Evolutionary conservation across 2,113 vertebrate species (phyloP), one percentile per base, ranked within the genome.

Genomic region (Atlantisia rogersi): DNA sequence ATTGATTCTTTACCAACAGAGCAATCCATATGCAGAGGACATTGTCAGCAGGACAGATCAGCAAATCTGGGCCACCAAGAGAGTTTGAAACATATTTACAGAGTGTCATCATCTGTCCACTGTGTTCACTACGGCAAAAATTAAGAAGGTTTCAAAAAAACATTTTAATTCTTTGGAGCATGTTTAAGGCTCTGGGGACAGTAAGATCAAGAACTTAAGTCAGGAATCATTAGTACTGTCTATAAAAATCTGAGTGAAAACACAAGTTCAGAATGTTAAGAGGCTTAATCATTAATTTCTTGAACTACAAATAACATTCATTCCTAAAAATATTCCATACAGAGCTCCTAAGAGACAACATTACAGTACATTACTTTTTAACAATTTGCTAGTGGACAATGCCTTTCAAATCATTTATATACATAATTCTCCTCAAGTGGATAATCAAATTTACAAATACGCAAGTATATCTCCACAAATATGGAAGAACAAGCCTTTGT

Each of bases 381-480:
- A 70, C 39, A 77, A 94, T 79, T 68, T 86, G 56, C 65, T 58
- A 18, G 37, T 39, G 50, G 85, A 76, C 9, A 3, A 62, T 26
- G 22, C 9, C 42, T 92, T 90, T 95, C 75, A 67, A 83, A 17
- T 8, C 16, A 28, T 70, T 90, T 94, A 46, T 21, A 39, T 10
- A 67, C 18, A 6, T 13, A 55, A 81, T 20, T 52, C 11, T 83
- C 39, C 71, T 83, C 56, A 70, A 88, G 64, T 37, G 76, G 88
- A 89, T 87, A 87, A 95, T 81, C 75, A 86, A n/a, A 83, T 63
- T 74, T 74, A 82, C 58, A 93, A 80, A 82, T 37, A 50, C 15
- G n/a, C 50, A 87, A 82, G 39, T 25, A 10, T 60, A 74, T 35
- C 71, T 81, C 46, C 68, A 90, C n/a, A 95, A 82, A 87, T 82